These are phyloP conservation scores for Gymnobelideus leadbeateri DNA, from an alignment of 2,113 vertebrate genomes.

Conservation along the genomic window DNA sequence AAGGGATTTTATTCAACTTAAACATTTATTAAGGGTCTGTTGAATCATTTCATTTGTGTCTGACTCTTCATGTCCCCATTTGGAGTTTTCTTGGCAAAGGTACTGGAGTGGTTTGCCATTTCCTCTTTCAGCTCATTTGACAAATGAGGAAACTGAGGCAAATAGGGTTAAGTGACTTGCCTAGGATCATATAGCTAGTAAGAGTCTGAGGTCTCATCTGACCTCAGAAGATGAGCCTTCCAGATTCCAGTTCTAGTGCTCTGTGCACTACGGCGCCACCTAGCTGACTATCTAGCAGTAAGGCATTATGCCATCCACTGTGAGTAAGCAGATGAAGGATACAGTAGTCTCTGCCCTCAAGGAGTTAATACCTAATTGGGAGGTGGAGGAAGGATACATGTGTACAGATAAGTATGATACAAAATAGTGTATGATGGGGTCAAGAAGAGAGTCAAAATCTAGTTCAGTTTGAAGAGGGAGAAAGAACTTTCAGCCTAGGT, in stretches of 20 bases:
- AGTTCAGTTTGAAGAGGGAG: not conserved
- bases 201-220: not conserved
- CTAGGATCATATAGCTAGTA: not conserved
- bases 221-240: not conserved
- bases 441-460: not conserved
- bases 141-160: not conserved
- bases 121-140: not conserved
- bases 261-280: not conserved
- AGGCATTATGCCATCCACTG: not conserved
- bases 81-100: not conserved
- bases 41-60: not conserved
- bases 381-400: not conserved
- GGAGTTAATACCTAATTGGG: not conserved
- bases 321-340: not conserved
- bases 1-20: not conserved
- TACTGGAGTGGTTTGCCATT: not conserved
- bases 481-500: not conserved
- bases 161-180: too few relatives aligned
- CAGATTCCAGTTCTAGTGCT: not conserved
- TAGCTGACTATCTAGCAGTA: not conserved
- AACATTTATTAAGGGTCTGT: not conserved
- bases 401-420: not conserved
- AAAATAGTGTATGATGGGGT: not conserved
- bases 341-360: not conserved
- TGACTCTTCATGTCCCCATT: not conserved